A percentile compares a stretch with the other conserved stretches of the same genome.
These are phyloP conservation scores for Notospermus geniculatus DNA, from an alignment of 1,140 invertebrate genomes.

Conservation along the genomic window DNA sequence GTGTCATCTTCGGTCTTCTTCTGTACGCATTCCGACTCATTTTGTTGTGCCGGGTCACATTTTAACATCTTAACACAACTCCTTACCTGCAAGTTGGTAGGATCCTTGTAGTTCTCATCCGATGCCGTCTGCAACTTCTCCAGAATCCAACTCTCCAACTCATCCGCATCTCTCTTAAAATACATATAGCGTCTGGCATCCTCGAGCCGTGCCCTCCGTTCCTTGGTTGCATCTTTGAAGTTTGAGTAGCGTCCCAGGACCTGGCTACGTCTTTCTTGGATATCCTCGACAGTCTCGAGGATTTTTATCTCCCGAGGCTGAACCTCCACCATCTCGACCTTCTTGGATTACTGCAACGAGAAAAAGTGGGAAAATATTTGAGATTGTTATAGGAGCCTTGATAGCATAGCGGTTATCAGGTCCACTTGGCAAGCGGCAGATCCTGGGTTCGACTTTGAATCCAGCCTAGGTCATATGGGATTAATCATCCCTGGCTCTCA, in stretches of 20 bases:
- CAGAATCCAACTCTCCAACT: constrained; percentile 98
- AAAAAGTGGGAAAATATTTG: background rate
- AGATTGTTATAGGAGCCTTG: background rate
- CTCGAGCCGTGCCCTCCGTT: constrained; percentile 92
- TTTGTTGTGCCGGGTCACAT: too few species aligned
- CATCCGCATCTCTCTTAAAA: constrained; percentile 98
- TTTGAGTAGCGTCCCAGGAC: constrained; percentile 73
- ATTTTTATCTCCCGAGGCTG: constrained; percentile 90
- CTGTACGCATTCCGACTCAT: too few species aligned
- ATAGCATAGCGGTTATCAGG: too few species aligned
- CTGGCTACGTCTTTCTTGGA: constrained; percentile 73
- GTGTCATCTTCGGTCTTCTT: too few species aligned
- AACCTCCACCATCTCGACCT: constrained; percentile 52
- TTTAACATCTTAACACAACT: too few species aligned
- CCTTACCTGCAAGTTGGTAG: constrained; percentile 95
- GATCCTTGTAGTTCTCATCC: constrained; percentile 94
- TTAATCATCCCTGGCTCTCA: too few species aligned
- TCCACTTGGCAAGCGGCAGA: too few species aligned
- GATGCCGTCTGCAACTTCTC: constrained; percentile 98
- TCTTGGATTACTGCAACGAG: background rate
- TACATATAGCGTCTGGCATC: constrained; percentile 97
- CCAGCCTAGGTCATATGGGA: too few species aligned
- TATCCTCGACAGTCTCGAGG: constrained; percentile 97
- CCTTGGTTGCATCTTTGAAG: constrained; percentile 90
- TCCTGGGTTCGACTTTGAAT: too few species aligned